These are phyloP conservation scores for Spodoptera frugiperda DNA, from an alignment of 1,140 invertebrate genomes.

Conservation along the genomic window DNA sequence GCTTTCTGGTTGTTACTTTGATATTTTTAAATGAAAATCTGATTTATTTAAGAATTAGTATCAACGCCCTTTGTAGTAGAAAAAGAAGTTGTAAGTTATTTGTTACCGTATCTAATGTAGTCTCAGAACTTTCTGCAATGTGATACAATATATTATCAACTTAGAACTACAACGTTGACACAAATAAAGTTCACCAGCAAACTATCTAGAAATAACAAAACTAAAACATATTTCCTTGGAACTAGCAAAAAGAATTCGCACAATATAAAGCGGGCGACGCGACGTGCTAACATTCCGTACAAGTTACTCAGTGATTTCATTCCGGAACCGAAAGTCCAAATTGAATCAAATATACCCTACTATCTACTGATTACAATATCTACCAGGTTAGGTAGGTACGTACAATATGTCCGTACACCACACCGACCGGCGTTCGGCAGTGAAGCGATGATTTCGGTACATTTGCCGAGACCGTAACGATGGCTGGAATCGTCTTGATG, in stretches of 20 bases:
- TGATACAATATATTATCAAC: neutral
- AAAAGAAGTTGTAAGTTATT: slow-evolving; percentile 1
- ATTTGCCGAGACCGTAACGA: slow-evolving; percentile 85
- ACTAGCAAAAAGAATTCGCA: slow-evolving; percentile 43
- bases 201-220: slow-evolving; percentile 22
- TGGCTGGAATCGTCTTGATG: slow-evolving; percentile 83
- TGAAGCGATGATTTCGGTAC: slow-evolving; percentile 86
- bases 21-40: neutral
- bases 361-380: slow-evolving; percentile 62
- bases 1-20: slow-evolving; percentile 26
- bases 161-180: slow-evolving; percentile 12
- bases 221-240: slow-evolving; percentile 36
- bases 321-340: slow-evolving; percentile 59
- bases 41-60: slow-evolving; percentile 7
- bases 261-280: slow-evolving; percentile 36
- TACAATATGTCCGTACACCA: slow-evolving; percentile 79
- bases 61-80: neutral
- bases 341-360: slow-evolving; percentile 65
- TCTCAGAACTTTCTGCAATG: neutral
- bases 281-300: slow-evolving; percentile 40
- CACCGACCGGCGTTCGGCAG: slow-evolving; percentile 67
- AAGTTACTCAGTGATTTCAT: slow-evolving; percentile 53
- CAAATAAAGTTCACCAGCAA: slow-evolving; percentile 31
- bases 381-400: slow-evolving; percentile 63
- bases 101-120: neutral